A percentile compares a stretch with the other conserved stretches of the same genome.
Evolutionary conservation across 2,888 invertebrate species (phyloP).

Genomic region (Heteromyza rotundicornis): DNA sequence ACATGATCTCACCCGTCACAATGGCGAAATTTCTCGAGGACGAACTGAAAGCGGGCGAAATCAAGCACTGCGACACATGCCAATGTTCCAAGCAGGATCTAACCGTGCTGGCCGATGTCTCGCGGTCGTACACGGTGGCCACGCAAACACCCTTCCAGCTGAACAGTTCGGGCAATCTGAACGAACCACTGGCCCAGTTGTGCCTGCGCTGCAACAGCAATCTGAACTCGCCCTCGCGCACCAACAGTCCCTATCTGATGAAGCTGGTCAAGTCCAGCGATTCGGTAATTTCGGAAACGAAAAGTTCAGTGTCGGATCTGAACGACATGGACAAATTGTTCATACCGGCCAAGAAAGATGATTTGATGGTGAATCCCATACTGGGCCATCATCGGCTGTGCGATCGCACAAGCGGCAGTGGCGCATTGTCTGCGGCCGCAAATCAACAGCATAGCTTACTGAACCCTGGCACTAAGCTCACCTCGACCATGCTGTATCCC

Average conservation of each 20-base stretch:
- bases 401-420: conserved; percentile 58
- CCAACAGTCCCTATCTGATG: conserved; percentile 61
- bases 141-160: conserved; percentile 69
- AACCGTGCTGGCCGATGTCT: conserved; percentile 66
- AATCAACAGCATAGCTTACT: conserved; percentile 27
- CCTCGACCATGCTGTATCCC: conserved; percentile 43
- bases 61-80: conserved; percentile 85
- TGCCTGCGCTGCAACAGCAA: conserved; percentile 72
- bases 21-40: conserved; percentile 92
- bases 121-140: conserved; percentile 67
- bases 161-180: conserved; percentile 51
- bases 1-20: conserved; percentile 79
- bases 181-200: conserved; percentile 55
- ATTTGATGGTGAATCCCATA: conserved; percentile 63
- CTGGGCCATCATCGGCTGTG: conserved; percentile 70
- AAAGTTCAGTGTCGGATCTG: conserved; percentile 61
- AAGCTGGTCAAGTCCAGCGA: conserved; percentile 62
- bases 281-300: conserved; percentile 62
- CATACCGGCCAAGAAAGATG: conserved; percentile 60
- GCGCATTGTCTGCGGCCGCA: conserved; percentile 5
- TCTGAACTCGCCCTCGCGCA: conserved; percentile 61
- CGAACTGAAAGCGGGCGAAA: conserved; percentile 77
- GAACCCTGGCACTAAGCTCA: conserved; percentile 17
- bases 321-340: conserved; percentile 60
- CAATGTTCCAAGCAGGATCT: conserved; percentile 69